Base-by-base conservation (phyloP, 1,140 invertebrate genomes). In the Dreissena polymorpha region DNA sequence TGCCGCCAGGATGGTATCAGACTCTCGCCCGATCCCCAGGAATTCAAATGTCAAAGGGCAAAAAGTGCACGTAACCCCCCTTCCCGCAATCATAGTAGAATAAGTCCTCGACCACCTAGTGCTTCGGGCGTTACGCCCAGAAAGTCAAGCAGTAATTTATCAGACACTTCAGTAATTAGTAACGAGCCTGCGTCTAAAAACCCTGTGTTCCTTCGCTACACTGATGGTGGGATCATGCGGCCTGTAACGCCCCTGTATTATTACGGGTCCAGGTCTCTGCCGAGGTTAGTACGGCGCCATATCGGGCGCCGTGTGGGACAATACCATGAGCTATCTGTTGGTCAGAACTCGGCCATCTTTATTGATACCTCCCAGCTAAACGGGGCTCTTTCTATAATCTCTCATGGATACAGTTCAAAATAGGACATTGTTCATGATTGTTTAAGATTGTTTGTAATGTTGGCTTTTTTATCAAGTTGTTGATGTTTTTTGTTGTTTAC, bases 1-100 rank as follows among this genome's bases (percentile, higher is more conserved):
- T 91, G 90, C 86, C 88, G 88, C 68, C 84, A 88, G 64, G 90
- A 91, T 77, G 88, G 88, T 23, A 85, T 91, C 49, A 55, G 85
- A 64, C 75, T 88, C n/a, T 75, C 86, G 53, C 72, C 65, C 7
- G 73, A 69, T 70, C 71, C 51, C 49, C 84, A 82, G 67, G 72
- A 70, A 71, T 60, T 50, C 68, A 65, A 29, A 53, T 64, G 67
- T 63, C 60, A 55, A 39, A 51, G 70, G 71, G 57, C 73, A 67
- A 84, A 71, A 51, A 84, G 75, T 77, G 71, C 80, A 14, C 69
- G 85, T 53, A 84, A 82, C 21, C 77, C 86, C 75, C 64, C 64
- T 21, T 76, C 86, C 10, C 76, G 87, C 23, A 74, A 83, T n/a
- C 84, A 84, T 55, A 88, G 87, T 64, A 84, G 83, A n/a, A 69